Evolutionary conservation across 2,113 vertebrate species (phyloP).

Genomic region (Rostratula benghalensis): DNA sequence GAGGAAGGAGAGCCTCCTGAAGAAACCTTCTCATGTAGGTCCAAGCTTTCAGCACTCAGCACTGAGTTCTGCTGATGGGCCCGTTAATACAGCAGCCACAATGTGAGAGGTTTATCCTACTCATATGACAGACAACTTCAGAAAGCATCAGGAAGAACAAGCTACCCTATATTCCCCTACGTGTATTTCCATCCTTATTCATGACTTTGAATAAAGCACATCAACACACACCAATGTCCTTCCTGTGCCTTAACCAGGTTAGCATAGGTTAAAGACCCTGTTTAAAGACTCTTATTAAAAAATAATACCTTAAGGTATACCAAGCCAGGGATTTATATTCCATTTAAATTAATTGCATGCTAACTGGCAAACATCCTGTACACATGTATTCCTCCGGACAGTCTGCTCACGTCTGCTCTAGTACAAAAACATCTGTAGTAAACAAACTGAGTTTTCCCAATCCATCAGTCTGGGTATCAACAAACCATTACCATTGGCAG

Average conservation of each 20-base stretch:
- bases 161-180: not conserved
- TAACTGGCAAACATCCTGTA: not conserved
- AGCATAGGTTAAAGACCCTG: not conserved
- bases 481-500: not conserved
- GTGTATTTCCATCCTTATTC: not conserved
- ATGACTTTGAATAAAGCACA: not conserved
- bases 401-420: not conserved
- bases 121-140: not conserved
- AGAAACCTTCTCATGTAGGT: not conserved
- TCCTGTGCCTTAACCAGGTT: not conserved
- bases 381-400: not conserved
- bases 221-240: not conserved
- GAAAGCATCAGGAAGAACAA: not conserved
- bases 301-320: not conserved
- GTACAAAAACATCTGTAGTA: not conserved
- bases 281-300: too few species aligned
- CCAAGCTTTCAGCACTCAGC: not conserved
- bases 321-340: not conserved
- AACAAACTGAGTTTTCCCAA: not conserved
- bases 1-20: not conserved
- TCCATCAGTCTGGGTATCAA: not conserved
- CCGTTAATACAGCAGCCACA: not conserved
- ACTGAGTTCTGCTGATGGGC: not conserved
- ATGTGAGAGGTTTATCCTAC: not conserved
- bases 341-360: not conserved